Conservation (phyloP, 2,113 vertebrate species). For the Microcebus murinus region DNA sequence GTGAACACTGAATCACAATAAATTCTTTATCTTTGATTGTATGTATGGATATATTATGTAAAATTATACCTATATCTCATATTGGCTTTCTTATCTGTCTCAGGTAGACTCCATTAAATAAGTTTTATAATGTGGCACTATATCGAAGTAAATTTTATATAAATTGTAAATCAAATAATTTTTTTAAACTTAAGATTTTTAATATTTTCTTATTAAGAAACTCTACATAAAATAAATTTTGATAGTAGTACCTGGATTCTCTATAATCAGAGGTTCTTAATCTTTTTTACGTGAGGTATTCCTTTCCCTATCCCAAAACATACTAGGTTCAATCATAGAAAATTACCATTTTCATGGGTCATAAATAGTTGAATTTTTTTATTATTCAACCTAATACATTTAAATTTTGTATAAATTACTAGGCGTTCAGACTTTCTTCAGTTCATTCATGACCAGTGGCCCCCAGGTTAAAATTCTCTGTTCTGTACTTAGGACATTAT, state of each 20-base stretch:
- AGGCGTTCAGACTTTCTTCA: not conserved
- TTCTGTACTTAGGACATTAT: not conserved
- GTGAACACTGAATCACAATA: not conserved
- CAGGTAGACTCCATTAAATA: slow-evolving; percentile 6
- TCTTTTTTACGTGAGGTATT: slow-evolving; percentile 14
- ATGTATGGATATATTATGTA: not conserved
- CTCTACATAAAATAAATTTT: slow-evolving; percentile 32
- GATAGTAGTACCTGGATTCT: not conserved
- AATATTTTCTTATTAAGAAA: not conserved
- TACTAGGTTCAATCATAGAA: slow-evolving; percentile 41
- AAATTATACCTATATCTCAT: slow-evolving; percentile 15
- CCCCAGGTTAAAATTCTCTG: not conserved
- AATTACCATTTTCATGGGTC: not conserved
- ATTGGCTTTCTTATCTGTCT: not conserved
- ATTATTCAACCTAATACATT: slow-evolving; percentile 25
- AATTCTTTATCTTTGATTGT: slow-evolving; percentile 15
- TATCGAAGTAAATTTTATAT: slow-evolving; percentile 40
- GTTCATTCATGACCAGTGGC: not conserved
- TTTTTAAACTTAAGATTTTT: not conserved
- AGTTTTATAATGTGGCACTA: not conserved
- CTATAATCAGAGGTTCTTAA: slow-evolving; percentile 4
- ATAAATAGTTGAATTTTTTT: slow-evolving; percentile 51
- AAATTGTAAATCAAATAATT: slow-evolving; percentile 24
- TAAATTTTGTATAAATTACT: slow-evolving; percentile 20
- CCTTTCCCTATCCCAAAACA: slow-evolving; percentile 26